Evolutionary conservation across 1,140 invertebrate species (phyloP).

Genomic region (Delia radicum): DNA sequence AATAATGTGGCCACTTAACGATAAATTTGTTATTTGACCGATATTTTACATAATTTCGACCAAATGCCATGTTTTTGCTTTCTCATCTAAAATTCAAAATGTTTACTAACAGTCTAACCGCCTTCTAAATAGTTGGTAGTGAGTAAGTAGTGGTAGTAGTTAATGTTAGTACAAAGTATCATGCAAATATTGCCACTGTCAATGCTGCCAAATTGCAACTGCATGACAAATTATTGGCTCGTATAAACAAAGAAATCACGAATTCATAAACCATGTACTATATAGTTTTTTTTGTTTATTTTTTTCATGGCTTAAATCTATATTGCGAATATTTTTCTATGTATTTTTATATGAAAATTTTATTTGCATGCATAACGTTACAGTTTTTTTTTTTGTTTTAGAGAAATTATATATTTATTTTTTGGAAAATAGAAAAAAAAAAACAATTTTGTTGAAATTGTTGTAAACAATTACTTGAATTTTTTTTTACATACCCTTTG

Average conservation of each 20-base stretch:
- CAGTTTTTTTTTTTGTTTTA: neutral
- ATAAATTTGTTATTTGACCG: too few relatives aligned
- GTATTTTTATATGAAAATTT: too few relatives aligned
- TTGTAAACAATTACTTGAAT: too few relatives aligned
- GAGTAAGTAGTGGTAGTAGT: neutral
- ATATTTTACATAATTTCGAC: too few relatives aligned
- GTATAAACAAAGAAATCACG: slow-evolving; percentile 18
- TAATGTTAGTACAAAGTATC: neutral
- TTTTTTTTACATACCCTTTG: neutral
- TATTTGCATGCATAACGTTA: neutral
- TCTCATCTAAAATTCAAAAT: too few relatives aligned
- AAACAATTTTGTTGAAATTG: too few relatives aligned
- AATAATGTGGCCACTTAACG: too few relatives aligned
- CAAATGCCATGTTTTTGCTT: too few relatives aligned
- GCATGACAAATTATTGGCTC: slow-evolving; percentile 10
- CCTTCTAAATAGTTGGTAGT: neutral
- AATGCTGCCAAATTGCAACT: slow-evolving; percentile 17
- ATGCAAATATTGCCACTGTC: slow-evolving; percentile 18
- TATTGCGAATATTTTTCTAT: too few relatives aligned
- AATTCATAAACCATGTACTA: neutral
- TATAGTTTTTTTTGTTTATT: neutral
- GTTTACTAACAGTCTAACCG: too few relatives aligned
- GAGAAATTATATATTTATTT: neutral
- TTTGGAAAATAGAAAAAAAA: too few relatives aligned
- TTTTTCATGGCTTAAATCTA: neutral